Evolutionary conservation across 2,797 vertebrate genomes (phyloP).

Genomic region (Anolis apletophallus): DNA sequence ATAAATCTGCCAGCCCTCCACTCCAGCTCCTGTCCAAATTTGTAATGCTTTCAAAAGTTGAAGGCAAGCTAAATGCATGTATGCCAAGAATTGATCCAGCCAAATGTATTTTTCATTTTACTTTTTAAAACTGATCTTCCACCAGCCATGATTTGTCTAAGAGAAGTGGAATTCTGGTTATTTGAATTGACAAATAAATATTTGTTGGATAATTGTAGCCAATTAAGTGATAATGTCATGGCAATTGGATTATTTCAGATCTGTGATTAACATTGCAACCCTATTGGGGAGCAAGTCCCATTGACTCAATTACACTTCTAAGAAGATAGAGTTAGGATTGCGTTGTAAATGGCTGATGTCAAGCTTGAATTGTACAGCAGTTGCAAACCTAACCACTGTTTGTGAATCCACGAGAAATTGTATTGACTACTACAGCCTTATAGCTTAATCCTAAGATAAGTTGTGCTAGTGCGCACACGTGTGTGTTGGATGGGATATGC

Average conservation of each 20-base stretch:
- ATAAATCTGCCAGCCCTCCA: constrained; percentile 43
- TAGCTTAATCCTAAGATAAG: constrained; percentile 1
- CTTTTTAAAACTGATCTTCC: not conserved
- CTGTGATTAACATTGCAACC: not conserved
- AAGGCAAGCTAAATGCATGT: constrained; percentile 13
- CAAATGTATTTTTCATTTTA: constrained; percentile 29
- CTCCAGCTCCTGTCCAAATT: constrained; percentile 23
- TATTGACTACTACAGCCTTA: constrained; percentile 8
- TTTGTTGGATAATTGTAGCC: constrained; percentile 39
- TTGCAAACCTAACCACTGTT: not conserved
- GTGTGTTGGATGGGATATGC: not conserved
- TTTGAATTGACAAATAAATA: constrained; percentile 40
- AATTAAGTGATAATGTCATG: constrained; percentile 21
- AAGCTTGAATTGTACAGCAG: not conserved
- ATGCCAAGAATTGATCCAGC: not conserved
- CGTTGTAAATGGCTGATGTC: not conserved
- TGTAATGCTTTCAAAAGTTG: constrained; percentile 32
- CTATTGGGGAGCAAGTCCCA: not conserved
- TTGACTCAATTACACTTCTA: not conserved
- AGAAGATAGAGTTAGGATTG: not conserved
- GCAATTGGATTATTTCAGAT: not conserved
- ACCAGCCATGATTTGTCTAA: constrained; percentile 11
- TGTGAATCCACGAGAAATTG: not conserved
- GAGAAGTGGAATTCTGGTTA: constrained; percentile 41
- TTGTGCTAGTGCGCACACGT: not conserved